Conservation (phyloP, 1,140 invertebrate genomes). For the Magallana gigas region DNA sequence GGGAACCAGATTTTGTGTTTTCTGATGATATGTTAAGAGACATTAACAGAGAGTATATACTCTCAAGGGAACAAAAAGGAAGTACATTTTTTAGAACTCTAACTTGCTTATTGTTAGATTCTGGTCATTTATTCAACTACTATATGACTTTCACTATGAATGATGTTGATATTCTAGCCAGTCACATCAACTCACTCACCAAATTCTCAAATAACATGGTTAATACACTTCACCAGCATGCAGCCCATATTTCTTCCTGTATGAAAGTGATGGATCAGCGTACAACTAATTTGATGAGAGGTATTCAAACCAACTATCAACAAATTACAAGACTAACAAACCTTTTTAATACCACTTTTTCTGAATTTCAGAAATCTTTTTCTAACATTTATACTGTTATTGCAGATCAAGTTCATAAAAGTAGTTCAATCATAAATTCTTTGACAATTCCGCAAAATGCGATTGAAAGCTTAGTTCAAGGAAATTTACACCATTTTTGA, state of each 20-base stretch:
- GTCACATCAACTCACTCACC: constrained; percentile 46
- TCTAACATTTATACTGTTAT: constrained; percentile 38
- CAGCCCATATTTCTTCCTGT: constrained; percentile 41
- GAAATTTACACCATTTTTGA: constrained; percentile 42
- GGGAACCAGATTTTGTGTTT: constrained; percentile 46
- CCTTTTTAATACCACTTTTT: constrained; percentile 41
- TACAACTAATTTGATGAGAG: constrained; percentile 43
- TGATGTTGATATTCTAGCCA: constrained; percentile 44
- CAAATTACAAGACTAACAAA: constrained; percentile 26
- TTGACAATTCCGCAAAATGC: constrained; percentile 17
- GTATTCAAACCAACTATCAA: constrained; percentile 33
- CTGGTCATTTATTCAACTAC: too few relatives aligned
- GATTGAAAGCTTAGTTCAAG: constrained; percentile 39
- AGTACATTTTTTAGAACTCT: not conserved
- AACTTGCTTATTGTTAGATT: too few relatives aligned
- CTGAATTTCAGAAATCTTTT: constrained; percentile 32
- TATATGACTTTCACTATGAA: constrained; percentile 9
- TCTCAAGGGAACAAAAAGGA: not conserved
- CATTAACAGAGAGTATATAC: constrained; percentile 46
- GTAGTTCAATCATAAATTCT: constrained; percentile 13
- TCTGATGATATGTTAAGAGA: constrained; percentile 24
- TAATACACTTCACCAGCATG: constrained; percentile 34
- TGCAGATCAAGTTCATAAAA: constrained; percentile 37
- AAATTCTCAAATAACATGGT: not conserved
- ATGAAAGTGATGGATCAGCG: constrained; percentile 38